Evolutionary conservation across 2,888 invertebrate species (phyloP), one percentile per base, ranked within the genome.

Genomic region (Scaptomyza polygonia): DNA sequence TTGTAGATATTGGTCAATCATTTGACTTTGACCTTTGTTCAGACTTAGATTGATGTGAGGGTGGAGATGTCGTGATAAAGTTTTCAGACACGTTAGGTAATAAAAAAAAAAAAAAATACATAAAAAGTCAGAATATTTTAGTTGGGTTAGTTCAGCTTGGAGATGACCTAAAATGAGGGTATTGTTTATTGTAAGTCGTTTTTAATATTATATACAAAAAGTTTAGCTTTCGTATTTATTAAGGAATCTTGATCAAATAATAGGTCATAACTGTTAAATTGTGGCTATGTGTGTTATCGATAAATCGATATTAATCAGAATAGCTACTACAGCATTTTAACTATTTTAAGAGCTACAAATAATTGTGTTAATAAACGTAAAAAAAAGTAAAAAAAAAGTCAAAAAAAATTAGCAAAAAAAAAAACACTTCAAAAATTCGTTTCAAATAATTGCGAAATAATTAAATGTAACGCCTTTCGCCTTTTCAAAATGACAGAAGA

Each of bases 21-120:
- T n/a, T n/a, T 69, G 79, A 67, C 79, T 81, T 85, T 79, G 79
- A 79, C 86, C 79, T 68, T 49, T 59, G 27, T 44, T 25, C 30
- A 49, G 82, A 72, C 82, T 52, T 49, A 55, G 49, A 79, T 81
- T 64, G 66, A 80, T 78, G 71, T n/a, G 39, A 14, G 62, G 12
- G 40, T 49, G 55, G 53, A 42, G 21, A 7, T 18, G 21, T 21
- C n/a, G 32, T 48, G 6, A 29, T 34, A 9, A 45, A 8, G 27
- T n/a, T 36, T 36, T 49, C 11, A 36, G 4, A 8, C 11, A 14
- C n/a, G 14, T 48, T 21, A 2, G 6, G 32, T 6, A 2, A 32
- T 32, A 21, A n/a, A 7, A 9, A 42, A 25, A 21, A n/a, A 7
- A 9, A 42, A 25, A n/a, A 18, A 40, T 12, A 18, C 14, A 29